Conservation (phyloP, 2,113 vertebrate species). For the Phrynocephalus versicolor region DNA sequence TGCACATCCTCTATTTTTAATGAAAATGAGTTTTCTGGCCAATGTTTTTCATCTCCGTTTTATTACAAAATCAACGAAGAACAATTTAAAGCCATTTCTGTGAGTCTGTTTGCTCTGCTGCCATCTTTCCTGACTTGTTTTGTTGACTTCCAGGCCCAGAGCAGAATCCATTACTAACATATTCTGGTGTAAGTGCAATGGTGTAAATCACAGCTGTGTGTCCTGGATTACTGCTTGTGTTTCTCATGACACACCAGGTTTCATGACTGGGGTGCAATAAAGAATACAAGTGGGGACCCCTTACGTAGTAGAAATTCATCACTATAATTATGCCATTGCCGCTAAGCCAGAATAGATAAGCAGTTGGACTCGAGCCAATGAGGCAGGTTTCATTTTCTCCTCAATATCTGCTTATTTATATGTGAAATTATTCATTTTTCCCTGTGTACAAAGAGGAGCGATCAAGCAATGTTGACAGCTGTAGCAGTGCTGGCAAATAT, state of each 20-base stretch:
- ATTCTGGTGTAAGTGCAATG: too few relatives aligned
- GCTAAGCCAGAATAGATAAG: too few relatives aligned
- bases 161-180: too few relatives aligned
- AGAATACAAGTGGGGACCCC: too few relatives aligned
- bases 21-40: neutral
- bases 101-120: neutral
- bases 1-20: neutral
- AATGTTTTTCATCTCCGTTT: neutral
- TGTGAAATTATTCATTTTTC: neutral
- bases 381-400: neutral
- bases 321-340: too few relatives aligned
- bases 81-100: neutral
- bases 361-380: neutral
- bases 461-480: neutral
- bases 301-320: too few relatives aligned
- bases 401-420: neutral
- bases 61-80: neutral
- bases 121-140: slow-evolving; percentile 9
- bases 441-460: neutral
- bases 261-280: too few relatives aligned
- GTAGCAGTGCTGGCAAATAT: neutral
- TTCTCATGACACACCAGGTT: too few relatives aligned
- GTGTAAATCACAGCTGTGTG: too few relatives aligned
- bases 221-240: too few relatives aligned
- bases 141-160: neutral